These are phyloP conservation scores for Mermis nigrescens DNA, from an alignment of 2,888 invertebrate genomes.

Conservation along the genomic window DNA sequence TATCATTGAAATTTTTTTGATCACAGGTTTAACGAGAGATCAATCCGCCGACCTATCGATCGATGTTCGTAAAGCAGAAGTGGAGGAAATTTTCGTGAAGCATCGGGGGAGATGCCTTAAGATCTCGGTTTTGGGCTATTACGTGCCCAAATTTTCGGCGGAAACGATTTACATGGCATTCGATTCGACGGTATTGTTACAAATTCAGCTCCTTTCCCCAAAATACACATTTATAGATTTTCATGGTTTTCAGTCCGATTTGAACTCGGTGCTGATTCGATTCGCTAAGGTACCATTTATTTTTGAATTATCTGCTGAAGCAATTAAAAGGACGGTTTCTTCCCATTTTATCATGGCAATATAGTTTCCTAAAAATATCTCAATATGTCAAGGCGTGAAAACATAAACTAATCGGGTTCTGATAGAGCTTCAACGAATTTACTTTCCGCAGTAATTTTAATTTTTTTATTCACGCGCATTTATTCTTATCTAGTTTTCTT, in stretches of 20 bases:
- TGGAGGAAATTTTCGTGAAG: constrained; percentile 10
- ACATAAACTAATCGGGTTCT: no score
- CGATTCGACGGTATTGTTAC: constrained; percentile 3
- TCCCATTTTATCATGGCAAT: no score
- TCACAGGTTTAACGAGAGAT: no score
- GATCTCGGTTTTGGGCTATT: neutral
- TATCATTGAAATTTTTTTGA: no score
- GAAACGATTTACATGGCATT: constrained; percentile 9
- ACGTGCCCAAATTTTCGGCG: constrained; percentile 7
- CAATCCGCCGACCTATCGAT: constrained; percentile 13
- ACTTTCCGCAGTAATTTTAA: no score
- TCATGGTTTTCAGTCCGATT: constrained; percentile 6
- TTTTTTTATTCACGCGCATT: no score
- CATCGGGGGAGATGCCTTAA: constrained; percentile 12
- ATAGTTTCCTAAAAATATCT: no score
- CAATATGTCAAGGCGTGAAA: no score
- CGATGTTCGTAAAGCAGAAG: constrained; percentile 11
- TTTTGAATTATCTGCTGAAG: no score
- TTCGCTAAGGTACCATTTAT: constrained; percentile 9
- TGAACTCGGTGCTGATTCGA: constrained; percentile 8
- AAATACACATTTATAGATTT: neutral
- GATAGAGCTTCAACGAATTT: no score
- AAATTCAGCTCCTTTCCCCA: neutral
- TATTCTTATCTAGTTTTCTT: no score
- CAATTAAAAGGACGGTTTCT: no score